Base-by-base conservation (phyloP, 2,797 vertebrate species). In the Tinamus major region DNA sequence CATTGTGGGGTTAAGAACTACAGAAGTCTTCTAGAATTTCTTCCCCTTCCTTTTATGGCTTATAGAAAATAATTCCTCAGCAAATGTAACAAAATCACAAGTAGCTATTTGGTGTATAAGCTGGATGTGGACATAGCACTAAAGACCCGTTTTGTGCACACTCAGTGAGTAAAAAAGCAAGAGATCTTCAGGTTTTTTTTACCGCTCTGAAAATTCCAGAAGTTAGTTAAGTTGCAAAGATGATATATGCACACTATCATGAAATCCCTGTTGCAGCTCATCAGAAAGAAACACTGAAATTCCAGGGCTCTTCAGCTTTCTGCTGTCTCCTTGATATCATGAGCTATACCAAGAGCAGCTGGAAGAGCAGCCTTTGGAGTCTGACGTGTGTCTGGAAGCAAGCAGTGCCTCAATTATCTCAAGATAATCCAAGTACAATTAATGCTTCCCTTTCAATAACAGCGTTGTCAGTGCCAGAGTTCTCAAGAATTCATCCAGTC, bases 371-470 rank as follows among this genome's bases (percentile, higher is more conserved):
- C 35, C 48, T 27, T 79, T 49, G 59, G 68, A 90, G 68, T 82
- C 26, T 82, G 68, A 87, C 51, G 70, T 78, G 75, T 91, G 70
- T 80, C 84, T 93, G 89, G 85, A 93, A 95, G 58, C 76, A 85
- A 72, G 77, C 74, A 76, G 55, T 59, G 58, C 79, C 77, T 93
- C 92, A 83, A 85, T 87, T 91, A 79, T 87, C 91, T 78, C 80
- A 96, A 91, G 65, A 89, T 46, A 91, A 89, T 83, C 72, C 76
- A 92, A 92, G 92, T 87, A 82, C 75, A 96, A 96, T 93, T 92
- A 96, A 87, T 93, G 65, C 44, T 96, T 94, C 85, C 85, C 55
- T 85, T 94, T 95, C 91, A 91, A 85, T 83, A 93, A 91, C 63
- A 91, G 78, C 11, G 20, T 71, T 91, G 72, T 92, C 65, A 81